A percentile compares a stretch with the other conserved stretches of the same genome.
phyloP scores from a whole-genome alignment of 2,888 invertebrate species.

The Zootermopsis nevadensis region DNA sequence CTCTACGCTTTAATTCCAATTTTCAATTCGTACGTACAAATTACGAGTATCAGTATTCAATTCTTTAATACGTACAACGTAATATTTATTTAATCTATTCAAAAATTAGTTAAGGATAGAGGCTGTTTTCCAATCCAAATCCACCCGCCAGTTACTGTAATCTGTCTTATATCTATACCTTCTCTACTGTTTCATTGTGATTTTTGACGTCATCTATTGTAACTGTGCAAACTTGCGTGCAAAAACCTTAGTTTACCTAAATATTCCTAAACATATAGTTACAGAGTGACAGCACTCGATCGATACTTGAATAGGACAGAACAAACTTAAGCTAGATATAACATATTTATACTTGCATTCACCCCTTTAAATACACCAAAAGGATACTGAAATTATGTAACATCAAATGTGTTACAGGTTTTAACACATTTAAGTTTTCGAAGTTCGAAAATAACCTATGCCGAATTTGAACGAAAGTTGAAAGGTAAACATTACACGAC shows the following conservation, averaged over 20 bases:
- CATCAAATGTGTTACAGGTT: too few relatives aligned
- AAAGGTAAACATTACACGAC: too few relatives aligned
- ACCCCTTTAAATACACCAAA: background rate
- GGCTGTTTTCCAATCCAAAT: background rate
- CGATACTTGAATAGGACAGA: background rate
- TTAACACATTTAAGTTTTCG: too few relatives aligned
- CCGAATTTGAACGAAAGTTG: too few relatives aligned
- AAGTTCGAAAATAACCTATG: too few relatives aligned
- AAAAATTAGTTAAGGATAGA: background rate
- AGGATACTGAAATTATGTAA: too few relatives aligned
- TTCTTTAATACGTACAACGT: too few relatives aligned
- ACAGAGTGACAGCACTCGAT: background rate
- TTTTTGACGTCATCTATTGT: background rate
- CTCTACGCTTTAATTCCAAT: background rate
- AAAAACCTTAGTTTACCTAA: background rate
- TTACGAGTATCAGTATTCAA: too few relatives aligned
- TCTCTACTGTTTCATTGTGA: background rate
- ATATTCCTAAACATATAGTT: conserved; percentile 18
- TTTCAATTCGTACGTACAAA: background rate
- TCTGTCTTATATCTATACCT: background rate
- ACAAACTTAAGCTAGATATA: background rate
- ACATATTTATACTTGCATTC: background rate
- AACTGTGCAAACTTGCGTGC: background rate
- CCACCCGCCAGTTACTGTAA: too few relatives aligned
- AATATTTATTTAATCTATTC: background rate